A percentile compares a stretch with the other conserved stretches of the same genome.
These are phyloP conservation scores for Aphelocoma coerulescens DNA, from an alignment of 2,113 vertebrate species.

Conservation along the genomic window DNA sequence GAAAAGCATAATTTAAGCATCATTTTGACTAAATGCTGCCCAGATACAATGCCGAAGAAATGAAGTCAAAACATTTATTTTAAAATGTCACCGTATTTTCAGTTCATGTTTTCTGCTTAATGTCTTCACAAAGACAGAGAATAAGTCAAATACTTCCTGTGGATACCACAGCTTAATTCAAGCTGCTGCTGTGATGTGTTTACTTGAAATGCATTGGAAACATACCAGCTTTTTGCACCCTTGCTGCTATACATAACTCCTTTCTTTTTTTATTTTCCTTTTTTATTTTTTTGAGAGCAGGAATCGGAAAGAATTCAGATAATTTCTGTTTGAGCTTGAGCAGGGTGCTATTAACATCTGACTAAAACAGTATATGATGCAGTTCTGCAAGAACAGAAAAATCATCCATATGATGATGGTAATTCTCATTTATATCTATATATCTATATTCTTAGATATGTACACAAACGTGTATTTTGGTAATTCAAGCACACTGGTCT, in stretches of 20 bases:
- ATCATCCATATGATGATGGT: not conserved
- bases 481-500: not conserved
- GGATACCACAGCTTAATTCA: not conserved
- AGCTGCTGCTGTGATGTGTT: not conserved
- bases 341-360: not conserved
- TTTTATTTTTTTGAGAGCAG: not conserved
- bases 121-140: not conserved
- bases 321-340: not conserved
- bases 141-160: not conserved
- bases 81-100: not conserved
- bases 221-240: not conserved
- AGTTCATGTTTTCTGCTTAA: not conserved
- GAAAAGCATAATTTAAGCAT: not conserved
- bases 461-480: not conserved
- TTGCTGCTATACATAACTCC: not conserved
- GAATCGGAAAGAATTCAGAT: not conserved
- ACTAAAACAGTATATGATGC: not conserved
- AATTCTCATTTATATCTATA: not conserved
- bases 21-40: not conserved
- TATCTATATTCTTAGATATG: not conserved
- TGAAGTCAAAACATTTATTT: not conserved
- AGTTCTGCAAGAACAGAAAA: not conserved
- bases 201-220: not conserved
- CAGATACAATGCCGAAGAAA: not conserved
- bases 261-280: not conserved